Conservation (phyloP, 92 coral and sea anemone genomes). For the Porites rus region DNA sequence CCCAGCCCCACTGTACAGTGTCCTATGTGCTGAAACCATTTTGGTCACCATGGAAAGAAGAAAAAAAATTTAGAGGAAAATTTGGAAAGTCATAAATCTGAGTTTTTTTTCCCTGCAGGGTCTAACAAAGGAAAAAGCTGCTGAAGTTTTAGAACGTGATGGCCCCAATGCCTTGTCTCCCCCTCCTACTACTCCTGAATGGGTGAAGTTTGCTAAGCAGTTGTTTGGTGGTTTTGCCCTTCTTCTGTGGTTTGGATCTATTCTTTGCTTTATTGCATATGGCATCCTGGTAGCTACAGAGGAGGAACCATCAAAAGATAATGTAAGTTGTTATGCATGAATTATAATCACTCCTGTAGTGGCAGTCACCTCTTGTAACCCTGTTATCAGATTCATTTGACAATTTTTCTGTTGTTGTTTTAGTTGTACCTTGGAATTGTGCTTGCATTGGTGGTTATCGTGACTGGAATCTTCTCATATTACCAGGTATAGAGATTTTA, state of each 20-base stretch:
- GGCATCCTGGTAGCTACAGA: slow-evolving; percentile 62
- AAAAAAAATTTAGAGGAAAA: neutral
- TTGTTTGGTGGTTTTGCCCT: slow-evolving; percentile 94
- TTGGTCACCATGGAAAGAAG: no score
- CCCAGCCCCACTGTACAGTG: no score
- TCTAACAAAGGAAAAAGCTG: slow-evolving; percentile 77
- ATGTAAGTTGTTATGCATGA: slow-evolving; percentile 67
- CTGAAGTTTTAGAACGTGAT: slow-evolving; percentile 75
- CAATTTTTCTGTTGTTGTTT: slow-evolving; percentile 38
- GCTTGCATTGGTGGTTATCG: slow-evolving; percentile 81
- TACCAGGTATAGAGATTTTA: slow-evolving; percentile 76
- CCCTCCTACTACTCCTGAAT: slow-evolving; percentile 97
- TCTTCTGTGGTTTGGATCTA: slow-evolving; percentile 90
- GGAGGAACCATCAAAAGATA: slow-evolving; percentile 90
- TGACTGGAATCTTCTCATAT: slow-evolving; percentile 95
- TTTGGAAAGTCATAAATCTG: neutral
- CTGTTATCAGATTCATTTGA: no score
- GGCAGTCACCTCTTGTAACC: no score
- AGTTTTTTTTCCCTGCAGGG: slow-evolving; percentile 61
- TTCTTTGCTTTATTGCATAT: slow-evolving; percentile 82
- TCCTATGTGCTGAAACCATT: no score
- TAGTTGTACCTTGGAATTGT: slow-evolving; percentile 89
- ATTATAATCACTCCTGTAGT: no score
- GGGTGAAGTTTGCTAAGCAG: slow-evolving; percentile 90
- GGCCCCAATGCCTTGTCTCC: slow-evolving; percentile 97